A percentile compares a stretch with the other conserved stretches of the same genome.
Conservation (phyloP, 1,140 invertebrate species). For the Scaptomyza pallida region DNA sequence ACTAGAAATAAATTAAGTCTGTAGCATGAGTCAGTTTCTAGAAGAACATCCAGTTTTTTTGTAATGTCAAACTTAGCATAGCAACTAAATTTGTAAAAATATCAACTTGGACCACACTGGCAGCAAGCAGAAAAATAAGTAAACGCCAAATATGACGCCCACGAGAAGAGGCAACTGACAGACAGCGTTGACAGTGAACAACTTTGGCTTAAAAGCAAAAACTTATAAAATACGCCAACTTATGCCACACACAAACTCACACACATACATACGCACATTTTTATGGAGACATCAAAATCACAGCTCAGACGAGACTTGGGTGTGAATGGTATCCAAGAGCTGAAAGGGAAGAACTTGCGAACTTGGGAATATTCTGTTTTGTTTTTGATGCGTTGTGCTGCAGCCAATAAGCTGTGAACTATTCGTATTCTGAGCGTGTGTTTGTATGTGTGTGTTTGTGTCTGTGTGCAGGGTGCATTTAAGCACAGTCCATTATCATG, state of each 20-base stretch:
- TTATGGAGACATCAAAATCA: conserved; percentile 76
- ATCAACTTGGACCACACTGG: conserved; percentile 1
- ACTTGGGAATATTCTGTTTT: background rate
- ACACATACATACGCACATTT: conserved; percentile 34
- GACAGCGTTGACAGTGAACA: conserved; percentile 10
- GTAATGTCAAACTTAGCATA: background rate
- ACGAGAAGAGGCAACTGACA: conserved; percentile 14
- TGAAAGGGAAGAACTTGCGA: conserved; percentile 11
- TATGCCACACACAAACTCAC: conserved; percentile 41
- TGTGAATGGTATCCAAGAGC: conserved; percentile 16
- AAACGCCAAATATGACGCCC: conserved; percentile 43
- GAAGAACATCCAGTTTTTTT: background rate
- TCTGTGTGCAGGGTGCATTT: conserved; percentile 38
- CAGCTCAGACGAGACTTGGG: conserved; percentile 13
- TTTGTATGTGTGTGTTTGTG: no score
- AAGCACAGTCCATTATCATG: conserved; percentile 74
- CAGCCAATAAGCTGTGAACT: conserved; percentile 30
- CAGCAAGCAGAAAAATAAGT: background rate
- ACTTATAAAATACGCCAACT: conserved; percentile 48
- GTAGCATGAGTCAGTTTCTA: background rate
- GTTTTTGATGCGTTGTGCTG: conserved; percentile 17
- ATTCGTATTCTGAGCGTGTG: background rate
- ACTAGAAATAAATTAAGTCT: no score
- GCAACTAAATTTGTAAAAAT: background rate
- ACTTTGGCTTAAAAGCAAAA: conserved; percentile 64